Evolutionary conservation across 2,797 vertebrate species (phyloP), one percentile per base, ranked within the genome.

Genomic region (Xiphophorus birchmanni): DNA sequence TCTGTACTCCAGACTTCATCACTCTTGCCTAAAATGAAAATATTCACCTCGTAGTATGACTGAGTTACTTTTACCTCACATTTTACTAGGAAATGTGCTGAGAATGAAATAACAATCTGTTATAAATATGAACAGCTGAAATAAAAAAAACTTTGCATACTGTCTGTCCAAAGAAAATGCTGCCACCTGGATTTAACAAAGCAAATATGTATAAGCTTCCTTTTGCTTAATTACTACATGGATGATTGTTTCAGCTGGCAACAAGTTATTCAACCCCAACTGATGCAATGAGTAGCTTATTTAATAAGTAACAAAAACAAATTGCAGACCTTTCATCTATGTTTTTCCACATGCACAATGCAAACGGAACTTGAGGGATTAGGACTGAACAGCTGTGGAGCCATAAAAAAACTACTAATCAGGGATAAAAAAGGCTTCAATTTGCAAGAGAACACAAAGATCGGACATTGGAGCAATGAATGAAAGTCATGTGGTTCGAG

Each of bases 1-100:
- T 47, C 50, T 21, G 32, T 71, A 48, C 79, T 83, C 73, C 77
- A 72, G 54, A 54, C 50, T 73, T 29, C 67, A 85, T 86, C 74
- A 75, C 60, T 76, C 52, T n/a, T 77, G 26, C 75, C 73, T 77
- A 54, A 79, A n/a, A 78, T 47, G 29, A 12, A 79, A 74, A 15
- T 40, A 44, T 54, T 80, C 23, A 74, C 5, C 6, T 71, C 54
- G 56, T 71, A 44, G 81, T 18, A 35, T 63, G 35, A 77, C 71
- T 29, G 50, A 71, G 76, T 75, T 58, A 63, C 73, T 73, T 71
- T 52, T 47, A 85, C 67, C 67, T 71, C 11, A 6, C 6, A 2
- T 26, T 44, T 44, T n/a, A 13, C 9, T 13, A 5, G 37, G 11
- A 44, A 71, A n/a, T 42, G 40, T 71, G 21, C 11, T 13, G 23